Evolutionary conservation across 2,797 vertebrate genomes (phyloP), one percentile per base, ranked within the genome.

Genomic region (Huso huso): DNA sequence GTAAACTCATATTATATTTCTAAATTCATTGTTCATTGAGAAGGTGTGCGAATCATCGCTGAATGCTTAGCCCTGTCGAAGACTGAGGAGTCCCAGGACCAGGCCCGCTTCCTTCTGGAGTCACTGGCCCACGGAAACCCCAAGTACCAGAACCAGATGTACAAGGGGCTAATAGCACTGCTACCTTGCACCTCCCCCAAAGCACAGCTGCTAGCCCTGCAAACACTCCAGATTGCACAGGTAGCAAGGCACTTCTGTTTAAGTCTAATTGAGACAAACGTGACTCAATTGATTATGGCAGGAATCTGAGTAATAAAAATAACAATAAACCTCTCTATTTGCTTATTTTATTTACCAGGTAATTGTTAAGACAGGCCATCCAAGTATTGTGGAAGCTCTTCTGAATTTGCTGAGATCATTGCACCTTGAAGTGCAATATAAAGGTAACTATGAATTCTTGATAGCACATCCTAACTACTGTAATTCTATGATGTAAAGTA

Each of bases 141-240:
- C 69, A 90, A 82, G 82, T 89, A 89, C 73, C 86, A 92, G 73
- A 85, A 82, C 51, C 89, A 92, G 64, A 88, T 93, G 10, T 95
- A 91, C 73, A 89, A 88, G 80, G 77, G 79, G n/a, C 79, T 95
- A 2, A 68, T 92, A 9, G 81, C 83, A 0, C 71, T 93, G 65
- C 76, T 94, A 76, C 73, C 80, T 0, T 87, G 83, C n/a, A 23
- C 63, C 1, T 88, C 79, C 12, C 82, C 91, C 0, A 82, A 75
- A 57, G 81, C 81, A 62, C 90, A 92, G 74, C 90, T 88, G 61
- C 79, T 90, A 64, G 78, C 89, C 51, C 80, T 94, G 65, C 86
- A 83, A 75, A 86, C 79, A 0, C 83, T 94, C 18, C 66, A 63
- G 65, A 68, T 61, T 53, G 72, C 86, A 15, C 92, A 94, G 89